phyloP scores from a whole-genome alignment of 2,113 vertebrate species.

The Pristiophorus japonicus region DNA sequence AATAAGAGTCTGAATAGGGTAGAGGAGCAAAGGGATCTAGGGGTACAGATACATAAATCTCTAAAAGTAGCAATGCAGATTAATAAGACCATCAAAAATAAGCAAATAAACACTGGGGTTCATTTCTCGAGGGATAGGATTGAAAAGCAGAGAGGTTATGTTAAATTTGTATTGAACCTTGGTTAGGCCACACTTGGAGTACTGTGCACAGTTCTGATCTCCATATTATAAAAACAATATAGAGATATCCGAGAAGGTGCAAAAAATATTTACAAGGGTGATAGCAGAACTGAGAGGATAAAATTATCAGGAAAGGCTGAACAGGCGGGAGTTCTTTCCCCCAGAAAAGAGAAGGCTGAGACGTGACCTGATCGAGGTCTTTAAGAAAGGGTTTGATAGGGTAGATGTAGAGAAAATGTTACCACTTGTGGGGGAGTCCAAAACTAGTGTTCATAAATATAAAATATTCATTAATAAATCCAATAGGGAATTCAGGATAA shows the following conservation, averaged over 20 bases:
- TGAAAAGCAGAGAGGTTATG: neutral
- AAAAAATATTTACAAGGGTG: neutral
- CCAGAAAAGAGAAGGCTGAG: too few relatives aligned
- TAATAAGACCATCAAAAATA: too few relatives aligned
- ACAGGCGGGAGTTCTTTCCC: too few relatives aligned
- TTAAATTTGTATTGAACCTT: neutral
- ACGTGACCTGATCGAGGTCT: neutral
- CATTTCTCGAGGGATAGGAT: too few relatives aligned
- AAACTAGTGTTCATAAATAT: neutral
- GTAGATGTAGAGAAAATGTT: neutral
- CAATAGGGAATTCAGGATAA: neutral
- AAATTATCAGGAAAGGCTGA: neutral
- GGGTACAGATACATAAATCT: too few relatives aligned
- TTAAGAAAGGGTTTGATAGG: neutral
- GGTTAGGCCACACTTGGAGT: neutral
- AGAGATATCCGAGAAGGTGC: too few relatives aligned
- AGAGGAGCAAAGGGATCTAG: too few relatives aligned
- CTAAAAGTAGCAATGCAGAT: too few relatives aligned
- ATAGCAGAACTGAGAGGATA: neutral
- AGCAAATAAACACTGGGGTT: too few relatives aligned
- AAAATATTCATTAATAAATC: neutral
- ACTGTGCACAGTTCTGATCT: neutral
- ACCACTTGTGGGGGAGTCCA: neutral
- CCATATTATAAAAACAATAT: neutral
- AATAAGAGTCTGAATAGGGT: too few relatives aligned